phyloP scores from a whole-genome alignment of 2,888 invertebrate species.

The Epirrhoe tristata region DNA sequence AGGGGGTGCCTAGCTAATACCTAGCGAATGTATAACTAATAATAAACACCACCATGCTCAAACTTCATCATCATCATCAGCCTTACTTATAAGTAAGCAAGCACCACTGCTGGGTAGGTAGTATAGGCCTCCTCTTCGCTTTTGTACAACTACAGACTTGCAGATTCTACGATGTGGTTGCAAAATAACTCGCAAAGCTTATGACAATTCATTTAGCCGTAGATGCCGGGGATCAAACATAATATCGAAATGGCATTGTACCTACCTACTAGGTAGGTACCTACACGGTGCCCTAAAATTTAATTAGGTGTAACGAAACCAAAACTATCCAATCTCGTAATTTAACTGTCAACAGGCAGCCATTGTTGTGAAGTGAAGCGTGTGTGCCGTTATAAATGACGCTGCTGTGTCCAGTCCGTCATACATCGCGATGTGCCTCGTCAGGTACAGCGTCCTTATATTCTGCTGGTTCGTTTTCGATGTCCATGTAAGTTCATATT shows the following conservation, averaged over 20 bases:
- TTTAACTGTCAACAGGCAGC: conserved; percentile 40
- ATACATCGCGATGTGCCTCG: conserved; percentile 58
- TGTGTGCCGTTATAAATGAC: conserved; percentile 59
- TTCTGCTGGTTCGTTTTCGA: conserved; percentile 55
- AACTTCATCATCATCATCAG: no score
- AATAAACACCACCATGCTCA: no score
- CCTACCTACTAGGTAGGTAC: not conserved
- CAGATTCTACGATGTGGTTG: no score
- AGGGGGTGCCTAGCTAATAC: no score
- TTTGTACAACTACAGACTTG: no score
- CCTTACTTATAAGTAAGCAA: no score
- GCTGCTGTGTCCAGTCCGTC: conserved; percentile 48
- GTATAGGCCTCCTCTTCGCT: no score
- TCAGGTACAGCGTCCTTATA: conserved; percentile 54
- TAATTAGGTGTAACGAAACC: conserved; percentile 31
- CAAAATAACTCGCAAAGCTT: no score
- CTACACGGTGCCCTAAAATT: conserved; percentile 38
- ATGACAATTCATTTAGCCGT: no score
- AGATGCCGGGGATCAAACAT: no score
- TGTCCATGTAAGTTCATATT: conserved; percentile 59
- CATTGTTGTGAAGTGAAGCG: conserved; percentile 55
- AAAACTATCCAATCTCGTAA: conserved; percentile 25
- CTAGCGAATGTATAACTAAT: no score
- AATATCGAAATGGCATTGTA: not conserved
- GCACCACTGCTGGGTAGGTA: no score